Evolutionary conservation across 92 coral and sea anemone species (phyloP), one percentile per base, ranked within the genome.

Genomic region (Chrysogorgia sp.): DNA sequence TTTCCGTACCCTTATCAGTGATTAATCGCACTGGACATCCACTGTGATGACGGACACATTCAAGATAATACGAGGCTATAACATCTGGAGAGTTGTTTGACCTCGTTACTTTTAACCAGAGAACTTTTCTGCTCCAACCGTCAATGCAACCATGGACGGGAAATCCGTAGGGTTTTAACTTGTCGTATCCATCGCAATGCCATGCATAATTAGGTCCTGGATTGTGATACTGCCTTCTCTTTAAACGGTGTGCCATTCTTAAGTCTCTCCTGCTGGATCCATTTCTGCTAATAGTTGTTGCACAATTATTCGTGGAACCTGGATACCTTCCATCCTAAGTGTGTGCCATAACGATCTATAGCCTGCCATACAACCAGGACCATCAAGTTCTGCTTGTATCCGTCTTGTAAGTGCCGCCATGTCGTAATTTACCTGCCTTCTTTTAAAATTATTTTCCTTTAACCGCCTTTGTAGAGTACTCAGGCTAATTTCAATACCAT

Each of bases 151-250:
- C 79, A 57, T 81, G 85, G 28, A 81, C 57, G 7, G 85, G 85
- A 37, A 81, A 81, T 28, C 85, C 79, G 30, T 81, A 81, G 4
- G 85, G 79, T 37, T 81, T 81, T 14, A 81, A 14, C 68, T 69
- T 81, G 33, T 81, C 85, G 47, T 81, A 81, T 5, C 85, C 79
- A 81, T 81, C 85, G 7, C 31, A 58, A 70, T 81, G 85, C 85
- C 85, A 81, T 22, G 66, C 68, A 34, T 37, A 64, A 62, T 71
- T 81, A 70, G 72, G 80, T 8, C 80, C 85, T 70, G 79, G 76
- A 17, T 31, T 22, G 41, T 41, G 55, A 64, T 37, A 71, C 40
- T 58, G 58, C 43, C 85, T 40, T 34, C 85, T 71, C 50, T 64
- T 79, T 50, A 79, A 64, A 25, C 83, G 83, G 40, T 57, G 37